phyloP scores from a whole-genome alignment of 2,797 vertebrate species.

The Tokudaia muenninki region DNA sequence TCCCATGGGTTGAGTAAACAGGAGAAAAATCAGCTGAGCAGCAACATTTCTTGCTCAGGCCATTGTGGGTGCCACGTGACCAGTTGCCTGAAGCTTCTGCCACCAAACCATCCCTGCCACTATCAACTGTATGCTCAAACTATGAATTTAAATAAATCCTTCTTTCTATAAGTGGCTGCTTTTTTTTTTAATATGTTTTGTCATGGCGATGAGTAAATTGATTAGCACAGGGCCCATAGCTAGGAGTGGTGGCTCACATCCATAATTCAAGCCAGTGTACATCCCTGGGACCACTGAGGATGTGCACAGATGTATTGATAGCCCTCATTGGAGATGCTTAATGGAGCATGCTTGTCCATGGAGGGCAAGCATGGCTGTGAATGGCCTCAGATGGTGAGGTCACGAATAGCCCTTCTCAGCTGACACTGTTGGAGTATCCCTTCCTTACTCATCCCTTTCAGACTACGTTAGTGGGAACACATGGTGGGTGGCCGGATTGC shows the following conservation, averaged over 20 bases:
- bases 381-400: not conserved
- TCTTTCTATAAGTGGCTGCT: not conserved
- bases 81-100: not conserved
- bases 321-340: not conserved
- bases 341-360: not conserved
- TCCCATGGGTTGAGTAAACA: not conserved
- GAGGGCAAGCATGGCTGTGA: not conserved
- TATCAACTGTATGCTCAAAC: not conserved
- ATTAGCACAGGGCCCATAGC: not conserved
- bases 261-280: not conserved
- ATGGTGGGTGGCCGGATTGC: not conserved
- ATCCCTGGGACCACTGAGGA: not conserved
- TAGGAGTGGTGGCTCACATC: not conserved
- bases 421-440: not conserved
- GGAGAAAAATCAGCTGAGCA: not conserved
- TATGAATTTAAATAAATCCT: not conserved
- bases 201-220: not conserved
- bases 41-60: not conserved
- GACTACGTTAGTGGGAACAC: not conserved
- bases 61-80: not conserved
- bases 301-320: not conserved
- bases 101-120: not conserved
- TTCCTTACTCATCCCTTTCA: not conserved
- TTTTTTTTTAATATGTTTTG: not conserved
- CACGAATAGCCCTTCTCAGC: not conserved